Base-by-base conservation (phyloP, 35 echinoderm and acorn worm species). In the Holothuria glaberrima region DNA sequence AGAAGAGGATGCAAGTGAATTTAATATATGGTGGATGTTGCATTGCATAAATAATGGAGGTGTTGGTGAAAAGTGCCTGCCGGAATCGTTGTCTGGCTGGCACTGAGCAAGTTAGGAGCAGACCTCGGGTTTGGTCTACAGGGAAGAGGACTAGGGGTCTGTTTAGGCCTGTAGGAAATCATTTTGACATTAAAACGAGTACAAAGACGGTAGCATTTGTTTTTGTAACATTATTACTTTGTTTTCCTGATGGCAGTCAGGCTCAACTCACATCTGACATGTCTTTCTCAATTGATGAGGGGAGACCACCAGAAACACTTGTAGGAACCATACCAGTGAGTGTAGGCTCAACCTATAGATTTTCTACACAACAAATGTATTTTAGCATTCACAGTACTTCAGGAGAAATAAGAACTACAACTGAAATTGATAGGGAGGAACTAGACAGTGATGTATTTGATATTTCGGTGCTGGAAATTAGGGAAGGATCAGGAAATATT, bases 401-500 rank as follows among this genome's bases (percentile, higher is more conserved):
- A 88, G 93, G 97, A 57, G 85, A 90, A 71, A 93, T 99, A 36
- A 83, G 38, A 64, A 95, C 97, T 80, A 84, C 34, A 58, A 32
- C 57, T 64, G 35, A 46, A 48, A 95, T 99, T 71, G 97, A 99
- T 86, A 92, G 97, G 76, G 97, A 99, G 45, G 26, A 59, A 75
- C 65, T 99, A 38, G 9, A 34, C 68, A 85, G 48, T 80, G 88
- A 99, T 91, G 58, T 88, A 29, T 94, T 99, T 89, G 86, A 93
- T 93, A 89, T 93, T 77, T 89, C 89, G 46, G 94, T 99, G 71
- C 68, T 92, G 29, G 90, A 83, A 63, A 66, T 69, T 35, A 30
- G 32, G 20, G 19, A 75, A 33, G 83, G 73, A 10, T 71, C 82
- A 46, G 85, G 74, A 76, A 88, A 80, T 86, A 88, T 92, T 57